Evolutionary conservation across 2,888 invertebrate species (phyloP).

Genomic region (Noctua fimbriata): DNA sequence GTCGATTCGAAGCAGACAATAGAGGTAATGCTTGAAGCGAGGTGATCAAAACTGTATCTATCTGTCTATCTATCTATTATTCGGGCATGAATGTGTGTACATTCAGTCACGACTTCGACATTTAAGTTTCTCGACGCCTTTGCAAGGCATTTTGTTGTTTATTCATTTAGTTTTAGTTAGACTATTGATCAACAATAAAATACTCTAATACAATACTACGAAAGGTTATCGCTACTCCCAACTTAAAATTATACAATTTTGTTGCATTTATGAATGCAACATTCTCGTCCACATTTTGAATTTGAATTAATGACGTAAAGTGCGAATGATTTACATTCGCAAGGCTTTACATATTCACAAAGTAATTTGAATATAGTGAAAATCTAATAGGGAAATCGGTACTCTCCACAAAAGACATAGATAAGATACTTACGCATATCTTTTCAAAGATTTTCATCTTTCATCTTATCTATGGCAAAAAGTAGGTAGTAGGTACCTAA

Average conservation of each 20-base stretch:
- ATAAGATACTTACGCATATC: not conserved
- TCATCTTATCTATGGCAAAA: not conserved
- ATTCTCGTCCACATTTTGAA: constrained; percentile 19
- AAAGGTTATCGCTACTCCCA: constrained; percentile 34
- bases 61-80: constrained; percentile 22
- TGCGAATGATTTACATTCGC: constrained; percentile 17
- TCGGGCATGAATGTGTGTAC: constrained; percentile 48
- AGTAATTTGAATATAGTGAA: constrained; percentile 17
- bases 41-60: constrained; percentile 58
- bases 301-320: constrained; percentile 26
- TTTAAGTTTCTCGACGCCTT: constrained; percentile 55
- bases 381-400: too few species aligned
- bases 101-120: constrained; percentile 74
- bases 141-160: constrained; percentile 7
- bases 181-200: constrained; percentile 8
- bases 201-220: constrained; percentile 3
- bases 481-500: not conserved
- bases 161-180: not conserved
- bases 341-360: constrained; percentile 25
- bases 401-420: constrained; percentile 10
- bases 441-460: constrained; percentile 18
- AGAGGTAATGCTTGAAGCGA: constrained; percentile 52
- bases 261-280: constrained; percentile 39
- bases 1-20: constrained; percentile 62
- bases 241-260: constrained; percentile 42